These are phyloP conservation scores for Proales similis DNA, from an alignment of 1,140 invertebrate genomes.

Conservation along the genomic window DNA sequence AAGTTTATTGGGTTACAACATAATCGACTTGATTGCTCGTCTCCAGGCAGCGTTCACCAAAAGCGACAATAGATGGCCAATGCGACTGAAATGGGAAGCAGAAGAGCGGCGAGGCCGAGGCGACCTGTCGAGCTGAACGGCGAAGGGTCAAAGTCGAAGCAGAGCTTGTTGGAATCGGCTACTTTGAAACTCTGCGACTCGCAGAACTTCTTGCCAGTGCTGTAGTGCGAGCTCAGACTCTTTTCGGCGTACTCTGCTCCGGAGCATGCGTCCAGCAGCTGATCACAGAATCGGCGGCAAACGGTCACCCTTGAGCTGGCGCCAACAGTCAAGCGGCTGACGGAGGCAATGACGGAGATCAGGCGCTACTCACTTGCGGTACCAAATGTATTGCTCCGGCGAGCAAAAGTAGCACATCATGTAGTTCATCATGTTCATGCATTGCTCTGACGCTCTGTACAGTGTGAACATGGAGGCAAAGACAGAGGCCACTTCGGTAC, in stretches of 20 bases:
- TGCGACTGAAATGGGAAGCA: too few species aligned
- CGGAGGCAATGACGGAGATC: not conserved
- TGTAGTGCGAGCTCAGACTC: slow-evolving; percentile 47
- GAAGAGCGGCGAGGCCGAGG: not conserved
- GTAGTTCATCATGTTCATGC: slow-evolving; percentile 51
- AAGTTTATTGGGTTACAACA: too few species aligned
- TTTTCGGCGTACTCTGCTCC: slow-evolving; percentile 46
- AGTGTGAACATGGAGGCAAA: slow-evolving; percentile 50
- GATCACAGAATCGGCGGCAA: slow-evolving; percentile 49
- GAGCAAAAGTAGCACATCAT: slow-evolving; percentile 55
- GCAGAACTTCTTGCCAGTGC: slow-evolving; percentile 49
- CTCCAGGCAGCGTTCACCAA: too few species aligned
- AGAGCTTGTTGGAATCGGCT: slow-evolving; percentile 44
- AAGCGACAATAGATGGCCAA: too few species aligned
- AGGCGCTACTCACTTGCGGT: slow-evolving; percentile 43
- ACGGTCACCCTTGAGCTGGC: slow-evolving; percentile 42
- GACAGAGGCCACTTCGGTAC: slow-evolving; percentile 54
- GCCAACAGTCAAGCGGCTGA: not conserved
- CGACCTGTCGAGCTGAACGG: slow-evolving; percentile 45
- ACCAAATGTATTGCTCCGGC: slow-evolving; percentile 51
- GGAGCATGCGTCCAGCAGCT: slow-evolving; percentile 46
- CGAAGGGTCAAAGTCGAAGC: slow-evolving; percentile 51
- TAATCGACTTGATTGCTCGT: too few species aligned
- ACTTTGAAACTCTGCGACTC: slow-evolving; percentile 50
- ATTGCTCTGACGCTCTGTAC: slow-evolving; percentile 44